Percentiles rank a stretch among this genome's conserved stretches.
phyloP scores from a whole-genome alignment of 2,797 vertebrate genomes.

The Lacerta agilis region DNA sequence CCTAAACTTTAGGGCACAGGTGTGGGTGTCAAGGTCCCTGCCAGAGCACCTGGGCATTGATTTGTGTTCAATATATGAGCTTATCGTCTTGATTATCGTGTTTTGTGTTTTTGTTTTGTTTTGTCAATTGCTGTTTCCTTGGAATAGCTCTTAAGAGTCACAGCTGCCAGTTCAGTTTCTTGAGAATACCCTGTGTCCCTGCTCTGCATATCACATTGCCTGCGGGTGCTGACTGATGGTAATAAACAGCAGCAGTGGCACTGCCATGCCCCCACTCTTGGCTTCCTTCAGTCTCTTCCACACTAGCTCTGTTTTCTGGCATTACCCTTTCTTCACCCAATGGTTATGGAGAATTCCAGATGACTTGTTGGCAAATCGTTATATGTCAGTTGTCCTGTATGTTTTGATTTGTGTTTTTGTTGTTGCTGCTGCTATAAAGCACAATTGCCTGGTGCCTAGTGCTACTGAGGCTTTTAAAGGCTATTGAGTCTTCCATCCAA shows the following conservation, averaged over 20 bases:
- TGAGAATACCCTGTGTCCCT: not conserved
- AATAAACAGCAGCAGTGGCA: not conserved
- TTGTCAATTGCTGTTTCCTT: not conserved
- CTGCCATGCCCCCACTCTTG: conserved; percentile 23
- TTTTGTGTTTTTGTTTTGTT: not conserved
- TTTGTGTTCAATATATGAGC: fast-evolving
- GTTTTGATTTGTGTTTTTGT: not conserved
- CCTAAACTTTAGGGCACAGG: not conserved
- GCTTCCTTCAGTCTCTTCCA: not conserved
- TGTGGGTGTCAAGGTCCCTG: not conserved
- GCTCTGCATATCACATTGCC: not conserved
- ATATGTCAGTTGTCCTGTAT: not conserved
- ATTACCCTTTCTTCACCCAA: not conserved
- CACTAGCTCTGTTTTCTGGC: not conserved
- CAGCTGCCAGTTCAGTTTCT: fast-evolving
- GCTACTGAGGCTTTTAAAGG: not conserved
- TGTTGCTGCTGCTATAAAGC: not conserved
- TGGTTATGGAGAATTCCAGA: not conserved
- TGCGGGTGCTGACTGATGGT: conserved; percentile 12
- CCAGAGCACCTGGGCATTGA: not conserved
- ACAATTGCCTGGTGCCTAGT: not conserved
- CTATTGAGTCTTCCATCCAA: not conserved
- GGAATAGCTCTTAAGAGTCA: not conserved
- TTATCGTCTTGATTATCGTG: not conserved
- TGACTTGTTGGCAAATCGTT: not conserved